phyloP scores from a whole-genome alignment of 2,888 invertebrate species.

The Limenitis camilla region DNA sequence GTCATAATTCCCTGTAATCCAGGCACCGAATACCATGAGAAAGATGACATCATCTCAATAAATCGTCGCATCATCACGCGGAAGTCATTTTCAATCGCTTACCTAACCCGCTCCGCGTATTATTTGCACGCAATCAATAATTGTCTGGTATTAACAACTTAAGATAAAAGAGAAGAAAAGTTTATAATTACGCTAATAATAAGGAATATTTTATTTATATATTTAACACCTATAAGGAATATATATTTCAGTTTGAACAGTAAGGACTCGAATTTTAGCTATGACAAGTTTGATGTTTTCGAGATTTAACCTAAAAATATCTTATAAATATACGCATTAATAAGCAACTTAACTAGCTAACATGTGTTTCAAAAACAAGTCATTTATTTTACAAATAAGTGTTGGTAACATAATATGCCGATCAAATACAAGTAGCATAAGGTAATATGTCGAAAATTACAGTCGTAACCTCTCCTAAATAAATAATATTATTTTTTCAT shows the following conservation, averaged over 20 bases:
- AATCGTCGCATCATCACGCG: slow-evolving; percentile 36
- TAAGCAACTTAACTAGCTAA: no score
- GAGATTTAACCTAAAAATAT: no score
- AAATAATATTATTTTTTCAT: not conserved
- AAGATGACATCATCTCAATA: slow-evolving; percentile 44
- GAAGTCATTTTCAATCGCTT: slow-evolving; percentile 22
- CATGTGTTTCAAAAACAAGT: not conserved
- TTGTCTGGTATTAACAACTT: slow-evolving; percentile 10
- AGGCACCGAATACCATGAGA: slow-evolving; percentile 11
- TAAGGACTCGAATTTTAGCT: no score
- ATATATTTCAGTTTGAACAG: no score
- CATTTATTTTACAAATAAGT: no score
- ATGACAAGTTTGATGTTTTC: no score
- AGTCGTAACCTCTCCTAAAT: not conserved
- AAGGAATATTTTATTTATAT: not conserved
- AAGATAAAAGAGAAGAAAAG: slow-evolving; percentile 1
- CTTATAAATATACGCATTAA: no score
- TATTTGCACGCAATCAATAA: slow-evolving; percentile 28
- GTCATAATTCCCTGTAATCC: not conserved
- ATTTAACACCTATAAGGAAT: no score
- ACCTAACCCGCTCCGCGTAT: slow-evolving; percentile 22
- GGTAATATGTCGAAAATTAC: not conserved
- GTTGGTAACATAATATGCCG: no score
- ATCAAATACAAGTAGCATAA: no score
- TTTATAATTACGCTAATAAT: not conserved